phyloP scores from a whole-genome alignment of 92 coral and sea anemone genomes.

The Zoanthus sociatus region DNA sequence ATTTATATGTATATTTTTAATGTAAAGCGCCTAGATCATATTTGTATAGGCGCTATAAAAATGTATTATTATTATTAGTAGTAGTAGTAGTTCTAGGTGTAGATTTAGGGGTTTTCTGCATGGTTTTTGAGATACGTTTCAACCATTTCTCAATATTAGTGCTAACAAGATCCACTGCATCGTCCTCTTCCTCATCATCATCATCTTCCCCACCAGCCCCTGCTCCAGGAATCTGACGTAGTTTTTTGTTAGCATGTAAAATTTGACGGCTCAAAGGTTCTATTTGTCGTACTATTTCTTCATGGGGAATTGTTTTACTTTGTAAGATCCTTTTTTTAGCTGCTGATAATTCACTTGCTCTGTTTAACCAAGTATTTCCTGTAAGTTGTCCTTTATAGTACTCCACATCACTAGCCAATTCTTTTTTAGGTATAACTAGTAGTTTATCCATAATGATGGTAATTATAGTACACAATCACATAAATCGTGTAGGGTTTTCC shows the following conservation, averaged over 20 bases:
- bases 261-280: neutral
- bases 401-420: neutral
- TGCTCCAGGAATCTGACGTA: neutral
- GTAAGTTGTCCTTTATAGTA: neutral
- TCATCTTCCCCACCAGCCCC: too few species aligned
- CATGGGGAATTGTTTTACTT: neutral
- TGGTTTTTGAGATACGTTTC: too few species aligned
- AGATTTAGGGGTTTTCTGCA: too few species aligned
- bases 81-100: too few species aligned
- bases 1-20: too few species aligned
- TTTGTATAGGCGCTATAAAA: too few species aligned
- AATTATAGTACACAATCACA: neutral
- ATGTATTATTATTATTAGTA: too few species aligned
- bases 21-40: too few species aligned
- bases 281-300: neutral
- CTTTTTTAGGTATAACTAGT: constrained; percentile 2
- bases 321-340: neutral
- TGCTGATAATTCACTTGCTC: neutral
- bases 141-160: too few species aligned
- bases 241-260: neutral
- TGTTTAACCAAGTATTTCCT: neutral
- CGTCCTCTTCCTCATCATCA: too few species aligned
- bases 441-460: neutral
- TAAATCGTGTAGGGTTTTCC: neutral
- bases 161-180: too few species aligned